Base-by-base conservation (phyloP, 2,113 vertebrate species). In the Pogonocichla stellata region DNA sequence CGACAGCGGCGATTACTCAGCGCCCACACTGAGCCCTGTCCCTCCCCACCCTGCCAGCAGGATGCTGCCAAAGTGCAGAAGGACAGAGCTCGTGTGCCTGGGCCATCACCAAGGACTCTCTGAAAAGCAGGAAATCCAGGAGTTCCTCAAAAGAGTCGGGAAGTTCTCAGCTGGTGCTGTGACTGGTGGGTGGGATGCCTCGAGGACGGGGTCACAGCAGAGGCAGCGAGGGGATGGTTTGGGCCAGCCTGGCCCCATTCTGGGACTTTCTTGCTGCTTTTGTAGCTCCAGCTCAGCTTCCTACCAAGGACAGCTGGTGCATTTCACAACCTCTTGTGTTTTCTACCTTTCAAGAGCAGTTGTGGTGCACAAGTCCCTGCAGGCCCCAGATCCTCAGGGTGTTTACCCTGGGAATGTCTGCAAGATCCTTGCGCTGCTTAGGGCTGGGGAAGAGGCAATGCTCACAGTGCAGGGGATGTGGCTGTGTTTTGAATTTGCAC, bases 111-210 rank as follows among this genome's bases (percentile, higher is more conserved):
- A 61, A 19, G 78, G 73, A 0, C 28, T 2, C 67, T 71, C 67
- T 71, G 73, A 36, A 48, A 60, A 61, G 70, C n/a, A 84, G 56
- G 69, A 54, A 50, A 78, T 33, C 86, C 80, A 50, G 9, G 91
- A 64, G 47, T 73, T 94, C 66, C 93, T 88, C 90, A 80, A 80
- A 93, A 51, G 85, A 62, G 34, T 15, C 6, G 1, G 61, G 82
- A 45, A 20, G 54, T 20, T 61, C 0, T 0, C n/a, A 24, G 61
- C 19, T 17, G 81, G 57, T 8, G 10, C 40, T 2, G 1, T 0
- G 12, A 20, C 1, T 0, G 42, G 1, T 40, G 86, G 48, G 3
- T 13, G 13, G 5, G 8, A 5, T 5, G 43, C 22, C 8, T 1
- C 0, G 1, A 12, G 26, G n/a, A 23, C n/a, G 7, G 8, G 31